phyloP scores from a whole-genome alignment of 2,113 vertebrate species.

The Ancistrus triradiatus region DNA sequence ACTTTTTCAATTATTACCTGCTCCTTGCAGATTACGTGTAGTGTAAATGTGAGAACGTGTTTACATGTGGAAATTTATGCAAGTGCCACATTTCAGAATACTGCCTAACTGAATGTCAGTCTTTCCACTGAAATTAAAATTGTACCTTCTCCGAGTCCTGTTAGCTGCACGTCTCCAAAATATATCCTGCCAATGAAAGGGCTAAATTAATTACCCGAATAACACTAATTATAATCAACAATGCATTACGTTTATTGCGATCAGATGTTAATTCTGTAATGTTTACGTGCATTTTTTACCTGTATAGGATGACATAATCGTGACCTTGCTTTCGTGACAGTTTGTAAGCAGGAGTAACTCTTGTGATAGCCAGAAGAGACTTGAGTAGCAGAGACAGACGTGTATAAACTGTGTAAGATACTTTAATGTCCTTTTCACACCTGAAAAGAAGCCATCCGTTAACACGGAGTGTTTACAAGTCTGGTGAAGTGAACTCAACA shows the following conservation, averaged over 20 bases:
- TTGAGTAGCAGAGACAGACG: constrained; percentile 93
- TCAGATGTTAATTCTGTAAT: background rate
- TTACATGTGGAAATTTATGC: no score
- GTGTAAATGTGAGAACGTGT: no score
- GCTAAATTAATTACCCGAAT: background rate
- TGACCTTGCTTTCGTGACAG: constrained; percentile 96
- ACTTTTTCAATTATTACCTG: no score
- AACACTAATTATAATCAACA: no score
- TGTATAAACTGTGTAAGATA: constrained; percentile 98
- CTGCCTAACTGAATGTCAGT: no score
- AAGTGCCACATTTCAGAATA: no score
- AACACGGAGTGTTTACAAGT: background rate
- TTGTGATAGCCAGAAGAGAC: constrained; percentile 93
- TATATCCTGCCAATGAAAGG: constrained; percentile 80
- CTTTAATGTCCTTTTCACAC: constrained; percentile 98
- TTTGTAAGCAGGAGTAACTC: constrained; percentile 96
- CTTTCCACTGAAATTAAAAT: background rate
- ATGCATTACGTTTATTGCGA: no score
- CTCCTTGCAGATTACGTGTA: no score
- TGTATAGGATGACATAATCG: constrained; percentile 97
- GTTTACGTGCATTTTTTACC: constrained; percentile 62
- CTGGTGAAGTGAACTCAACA: no score
- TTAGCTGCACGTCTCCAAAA: constrained; percentile 96
- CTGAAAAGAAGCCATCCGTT: constrained; percentile 55
- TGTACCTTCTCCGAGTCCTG: constrained; percentile 93